A percentile compares a stretch with the other conserved stretches of the same genome.
Conservation (phyloP, 2,888 invertebrate genomes). For the Strigamia crassipes region DNA sequence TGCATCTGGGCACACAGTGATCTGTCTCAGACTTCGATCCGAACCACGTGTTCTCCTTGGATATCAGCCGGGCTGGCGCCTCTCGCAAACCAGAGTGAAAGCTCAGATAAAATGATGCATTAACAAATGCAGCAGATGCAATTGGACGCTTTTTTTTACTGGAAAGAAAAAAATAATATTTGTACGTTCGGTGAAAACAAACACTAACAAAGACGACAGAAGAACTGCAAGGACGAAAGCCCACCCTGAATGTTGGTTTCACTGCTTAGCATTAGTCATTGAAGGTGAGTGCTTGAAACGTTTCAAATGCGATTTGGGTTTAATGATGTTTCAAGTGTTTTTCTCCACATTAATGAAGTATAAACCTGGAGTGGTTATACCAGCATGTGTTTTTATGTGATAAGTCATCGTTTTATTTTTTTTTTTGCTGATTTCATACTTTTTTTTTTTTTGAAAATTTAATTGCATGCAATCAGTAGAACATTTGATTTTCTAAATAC, state of each 20-base stretch:
- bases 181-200: background rate
- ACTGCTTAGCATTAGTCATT: constrained; percentile 34
- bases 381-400: background rate
- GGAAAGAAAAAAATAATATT: background rate
- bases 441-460: too few relatives aligned
- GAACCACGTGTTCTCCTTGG: constrained; percentile 37
- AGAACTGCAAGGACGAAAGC: background rate
- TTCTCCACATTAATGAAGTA: background rate
- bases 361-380: background rate
- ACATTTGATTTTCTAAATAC: background rate
- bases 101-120: constrained; percentile 37
- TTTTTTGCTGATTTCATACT: background rate
- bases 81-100: constrained; percentile 14
- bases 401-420: background rate
- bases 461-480: background rate
- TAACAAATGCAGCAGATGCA: constrained; percentile 31
- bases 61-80: constrained; percentile 40
- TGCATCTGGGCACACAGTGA: constrained; percentile 39
- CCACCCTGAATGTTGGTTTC: constrained; percentile 31
- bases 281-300: constrained; percentile 35
- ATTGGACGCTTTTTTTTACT: background rate
- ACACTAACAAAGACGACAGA: background rate
- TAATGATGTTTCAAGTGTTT: constrained; percentile 11
- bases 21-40: constrained; percentile 38
- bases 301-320: background rate